Base-by-base conservation (phyloP, 2,797 vertebrate genomes). In the Harpagifer antarcticus region DNA sequence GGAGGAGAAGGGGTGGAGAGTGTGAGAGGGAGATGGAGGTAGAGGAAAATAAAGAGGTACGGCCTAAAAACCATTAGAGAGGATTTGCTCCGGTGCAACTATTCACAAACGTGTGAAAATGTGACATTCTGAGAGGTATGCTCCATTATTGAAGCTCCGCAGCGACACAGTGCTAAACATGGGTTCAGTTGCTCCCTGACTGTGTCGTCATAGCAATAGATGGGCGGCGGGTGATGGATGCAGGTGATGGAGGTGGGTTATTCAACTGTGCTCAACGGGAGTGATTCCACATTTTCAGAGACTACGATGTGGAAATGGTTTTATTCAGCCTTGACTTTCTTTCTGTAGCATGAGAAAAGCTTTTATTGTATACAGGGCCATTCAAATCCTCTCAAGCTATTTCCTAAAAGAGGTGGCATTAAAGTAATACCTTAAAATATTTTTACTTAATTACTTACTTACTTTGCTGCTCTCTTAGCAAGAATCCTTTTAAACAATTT, bases 91-190 rank as follows among this genome's bases (percentile, higher is more conserved):
- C 0, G 68, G 27, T 85, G 88, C 86, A 83, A 91, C 89, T 81
- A 89, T 88, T 90, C 87, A 91, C 62, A 60, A 86, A 89, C 65
- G 67, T 65, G 80, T 69, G 88, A 93, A 92, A 92, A 90, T 89
- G 80, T 86, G 90, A 89, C 87, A 92, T 90, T 85, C 84, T 86
- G 81, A 31, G 85, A 84, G 78, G 78, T 81, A 85, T 80, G 86
- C 87, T 82, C 17, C 86, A 71, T 92, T 89, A 92, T 93, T 90
- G 91, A 91, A 92, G 88, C 76, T 71, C 67, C 72, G 56, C 67
- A 66, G 85, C 79, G 76, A 89, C 77, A 74, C 84, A 71, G 85
- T 6, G 68, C 67, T 83, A 91, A 92, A 88, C 77, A 88, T n/a
- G 63, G 79, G 82, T 86, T 90, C 63, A 63, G 75, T 65, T 72